Evolutionary conservation across 1,140 invertebrate genomes (phyloP).

Genomic region (Popillia japonica): DNA sequence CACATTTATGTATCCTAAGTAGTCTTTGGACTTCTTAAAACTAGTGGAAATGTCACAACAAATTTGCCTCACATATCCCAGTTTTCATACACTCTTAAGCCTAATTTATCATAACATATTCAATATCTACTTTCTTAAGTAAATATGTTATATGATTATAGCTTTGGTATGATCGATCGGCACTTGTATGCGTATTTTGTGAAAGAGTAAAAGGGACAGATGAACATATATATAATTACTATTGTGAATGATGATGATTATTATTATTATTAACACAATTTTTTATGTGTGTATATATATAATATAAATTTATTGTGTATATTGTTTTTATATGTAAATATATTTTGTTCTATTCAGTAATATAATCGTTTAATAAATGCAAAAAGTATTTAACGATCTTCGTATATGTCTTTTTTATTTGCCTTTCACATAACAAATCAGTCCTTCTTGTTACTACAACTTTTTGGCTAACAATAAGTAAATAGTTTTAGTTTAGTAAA

Average conservation of each 20-base stretch:
- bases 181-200: constrained; percentile 50
- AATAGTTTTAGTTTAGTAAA: too few relatives aligned
- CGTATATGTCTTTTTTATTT: background rate
- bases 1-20: too few relatives aligned
- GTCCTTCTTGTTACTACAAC: too few relatives aligned
- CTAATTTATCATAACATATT: too few relatives aligned
- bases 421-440: background rate
- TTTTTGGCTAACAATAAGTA: too few relatives aligned
- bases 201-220: constrained; percentile 37
- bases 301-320: constrained; percentile 60
- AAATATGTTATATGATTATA: background rate
- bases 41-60: too few relatives aligned
- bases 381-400: constrained; percentile 44
- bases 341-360: constrained; percentile 60
- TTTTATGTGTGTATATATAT: constrained; percentile 59
- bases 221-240: constrained; percentile 45
- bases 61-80: too few relatives aligned
- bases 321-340: constrained; percentile 61
- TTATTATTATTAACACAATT: constrained; percentile 45
- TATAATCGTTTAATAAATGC: constrained; percentile 60
- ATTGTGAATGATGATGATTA: constrained; percentile 49
- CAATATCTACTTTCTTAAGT: background rate
- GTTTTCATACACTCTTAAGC: too few relatives aligned
- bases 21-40: too few relatives aligned
- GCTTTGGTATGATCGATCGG: constrained; percentile 42